Evolutionary conservation across 2,797 vertebrate species (phyloP).

Genomic region (Hozukius guyotensis): DNA sequence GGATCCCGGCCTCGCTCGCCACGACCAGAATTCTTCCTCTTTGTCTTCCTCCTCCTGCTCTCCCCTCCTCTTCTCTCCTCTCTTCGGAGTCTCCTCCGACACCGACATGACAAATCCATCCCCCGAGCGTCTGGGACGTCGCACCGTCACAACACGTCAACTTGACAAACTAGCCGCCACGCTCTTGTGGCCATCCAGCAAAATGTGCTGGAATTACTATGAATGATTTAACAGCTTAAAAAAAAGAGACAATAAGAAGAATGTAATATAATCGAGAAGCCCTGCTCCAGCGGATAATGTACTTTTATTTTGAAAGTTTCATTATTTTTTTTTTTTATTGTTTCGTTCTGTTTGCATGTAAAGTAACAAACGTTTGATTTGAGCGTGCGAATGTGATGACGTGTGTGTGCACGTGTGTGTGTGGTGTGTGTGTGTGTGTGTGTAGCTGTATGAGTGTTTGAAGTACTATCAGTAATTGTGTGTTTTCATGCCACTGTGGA

Average conservation of each 20-base stretch:
- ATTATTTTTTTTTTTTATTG: slow-evolving; percentile 32
- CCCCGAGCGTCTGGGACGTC: slow-evolving; percentile 16
- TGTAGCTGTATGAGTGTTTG: slow-evolving; percentile 56
- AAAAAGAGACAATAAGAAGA: slow-evolving; percentile 71
- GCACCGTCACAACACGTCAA: slow-evolving; percentile 11
- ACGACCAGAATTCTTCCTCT: slow-evolving; percentile 49
- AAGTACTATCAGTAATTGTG: slow-evolving; percentile 74
- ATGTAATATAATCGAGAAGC: slow-evolving; percentile 80
- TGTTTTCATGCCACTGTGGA: slow-evolving; percentile 68
- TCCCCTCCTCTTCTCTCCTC: background rate
- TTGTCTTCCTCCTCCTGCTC: slow-evolving; percentile 44
- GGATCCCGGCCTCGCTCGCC: slow-evolving; percentile 46
- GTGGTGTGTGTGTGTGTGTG: slow-evolving; percentile 8
- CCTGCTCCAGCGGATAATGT: slow-evolving; percentile 64
- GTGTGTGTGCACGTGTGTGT: background rate
- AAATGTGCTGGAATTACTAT: slow-evolving; percentile 43
- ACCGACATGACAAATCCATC: slow-evolving; percentile 40
- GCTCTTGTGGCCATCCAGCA: slow-evolving; percentile 35
- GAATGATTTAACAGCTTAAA: slow-evolving; percentile 66
- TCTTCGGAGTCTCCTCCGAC: slow-evolving; percentile 23
- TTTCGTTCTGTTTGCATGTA: slow-evolving; percentile 70
- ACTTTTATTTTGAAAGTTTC: slow-evolving; percentile 55
- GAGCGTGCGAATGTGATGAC: slow-evolving; percentile 43
- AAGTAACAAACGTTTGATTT: slow-evolving; percentile 66
- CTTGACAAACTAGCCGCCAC: slow-evolving; percentile 34